Evolutionary conservation across 2,797 vertebrate genomes (phyloP), one percentile per base, ranked within the genome.

Genomic region (Cottoperca gobio): DNA sequence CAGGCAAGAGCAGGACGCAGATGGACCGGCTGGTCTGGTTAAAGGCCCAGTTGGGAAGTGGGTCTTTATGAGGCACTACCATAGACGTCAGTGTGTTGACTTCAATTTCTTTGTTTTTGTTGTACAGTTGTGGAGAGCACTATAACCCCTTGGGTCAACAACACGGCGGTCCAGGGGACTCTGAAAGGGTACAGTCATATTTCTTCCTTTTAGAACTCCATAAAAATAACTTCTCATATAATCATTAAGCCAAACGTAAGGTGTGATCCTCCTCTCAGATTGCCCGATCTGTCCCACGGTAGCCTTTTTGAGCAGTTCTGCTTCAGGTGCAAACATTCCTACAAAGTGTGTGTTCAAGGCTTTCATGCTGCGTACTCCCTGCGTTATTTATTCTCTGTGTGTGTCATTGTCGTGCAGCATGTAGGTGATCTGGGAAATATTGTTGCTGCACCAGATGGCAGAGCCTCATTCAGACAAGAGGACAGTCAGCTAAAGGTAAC

Each of bases 341-440:
- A 8, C 54, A 19, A 66, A 63, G 46, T 10, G 23, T 61, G 6
- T 40, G 57, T 26, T 24, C 11, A 5, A 26, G 5, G 33, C 40
- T 13, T 9, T n/a, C 19, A 3, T 9, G 23, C 16, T 40, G 40
- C 9, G 2, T 31, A 3, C 49, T 46, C 40, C 16, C 35, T 11
- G 24, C 14, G 67, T 59, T 23, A 2, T 45, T 55, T 45, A 33
- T 49, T 50, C 24, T 19, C n/a, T n/a, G n/a, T 42, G 21, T 48
- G 24, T 37, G n/a, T 39, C 2, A 3, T 76, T 71, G 2, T 75
- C 14, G 50, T 75, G 0, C 81, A 99, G 97, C 97, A 98, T 40
- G 94, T 83, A 0, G 97, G 97, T 3, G 97, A 99, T 90, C 92
- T 99, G 77, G 97, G 97, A 14, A 99, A 99, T 14, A 81, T 99